phyloP scores from a whole-genome alignment of 2,113 vertebrate species.

The Myrmophylax atrothorax region DNA sequence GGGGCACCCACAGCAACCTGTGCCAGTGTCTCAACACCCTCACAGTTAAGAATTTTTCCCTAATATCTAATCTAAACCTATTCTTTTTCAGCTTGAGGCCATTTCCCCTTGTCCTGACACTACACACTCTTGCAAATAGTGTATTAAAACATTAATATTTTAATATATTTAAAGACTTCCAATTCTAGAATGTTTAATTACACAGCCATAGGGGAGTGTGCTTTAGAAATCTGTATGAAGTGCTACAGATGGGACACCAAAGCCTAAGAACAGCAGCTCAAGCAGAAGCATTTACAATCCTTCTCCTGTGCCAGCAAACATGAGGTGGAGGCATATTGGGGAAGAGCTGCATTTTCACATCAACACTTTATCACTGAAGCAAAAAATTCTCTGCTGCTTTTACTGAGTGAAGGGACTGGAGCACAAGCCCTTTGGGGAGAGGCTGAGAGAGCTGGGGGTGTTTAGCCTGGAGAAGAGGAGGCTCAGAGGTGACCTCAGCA shows the following conservation, averaged over 20 bases:
- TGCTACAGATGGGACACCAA: rapidly evolving
- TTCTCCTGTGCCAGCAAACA: rapidly evolving
- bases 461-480: no score
- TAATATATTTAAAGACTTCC: neutral
- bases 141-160: neutral
- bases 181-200: neutral
- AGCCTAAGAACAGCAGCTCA: neutral
- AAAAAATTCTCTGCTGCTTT: neutral
- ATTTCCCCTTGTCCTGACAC: no score
- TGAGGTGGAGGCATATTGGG: rapidly evolving
- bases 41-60: neutral
- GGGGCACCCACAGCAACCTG: neutral
- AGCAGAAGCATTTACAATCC: neutral
- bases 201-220: rapidly evolving
- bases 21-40: neutral
- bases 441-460: no score
- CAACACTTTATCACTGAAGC: neutral
- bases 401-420: no score
- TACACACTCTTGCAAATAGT: neutral
- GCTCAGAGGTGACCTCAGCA: no score
- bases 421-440: no score
- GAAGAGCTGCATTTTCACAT: rapidly evolving
- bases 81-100: neutral
- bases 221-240: neutral
- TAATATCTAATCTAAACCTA: neutral